Evolutionary conservation across 2,113 vertebrate species (phyloP).

Genomic region (Meles meles): DNA sequence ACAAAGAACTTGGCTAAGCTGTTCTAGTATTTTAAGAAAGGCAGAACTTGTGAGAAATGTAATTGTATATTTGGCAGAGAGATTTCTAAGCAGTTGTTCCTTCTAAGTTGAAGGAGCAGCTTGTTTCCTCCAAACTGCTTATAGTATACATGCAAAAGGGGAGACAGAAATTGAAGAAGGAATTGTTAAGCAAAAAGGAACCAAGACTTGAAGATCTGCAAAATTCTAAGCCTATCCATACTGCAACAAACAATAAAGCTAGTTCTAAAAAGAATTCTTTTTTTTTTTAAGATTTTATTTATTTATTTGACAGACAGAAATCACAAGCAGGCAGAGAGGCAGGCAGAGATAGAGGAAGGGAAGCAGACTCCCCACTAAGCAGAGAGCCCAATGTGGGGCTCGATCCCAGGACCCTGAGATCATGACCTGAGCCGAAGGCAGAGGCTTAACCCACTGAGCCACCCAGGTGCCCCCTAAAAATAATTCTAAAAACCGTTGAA

Average conservation of each 20-base stretch:
- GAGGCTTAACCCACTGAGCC: too few relatives aligned
- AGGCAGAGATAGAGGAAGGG: too few relatives aligned
- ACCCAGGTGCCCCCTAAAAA: too few relatives aligned
- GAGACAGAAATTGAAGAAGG: neutral
- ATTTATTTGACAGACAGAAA: too few relatives aligned
- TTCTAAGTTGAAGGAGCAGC: neutral
- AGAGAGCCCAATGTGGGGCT: too few relatives aligned
- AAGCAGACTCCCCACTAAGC: too few relatives aligned
- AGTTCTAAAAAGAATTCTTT: neutral
- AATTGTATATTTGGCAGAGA: neutral
- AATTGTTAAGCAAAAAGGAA: neutral
- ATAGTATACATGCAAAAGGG: neutral
- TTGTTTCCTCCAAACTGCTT: neutral
- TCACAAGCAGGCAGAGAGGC: too few relatives aligned
- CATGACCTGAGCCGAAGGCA: too few relatives aligned
- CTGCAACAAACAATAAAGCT: neutral
- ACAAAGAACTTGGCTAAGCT: neutral
- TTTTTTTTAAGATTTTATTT: too few relatives aligned
- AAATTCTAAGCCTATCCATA: neutral
- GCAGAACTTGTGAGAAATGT: neutral
- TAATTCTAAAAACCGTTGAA: too few relatives aligned
- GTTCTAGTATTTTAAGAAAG: neutral
- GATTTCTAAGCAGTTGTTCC: conserved; percentile 25
- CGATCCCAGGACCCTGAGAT: too few relatives aligned
- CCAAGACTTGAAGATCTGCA: neutral